Evolutionary conservation across 2,113 vertebrate genomes (phyloP).

Genomic region (Tinamus guttatus): DNA sequence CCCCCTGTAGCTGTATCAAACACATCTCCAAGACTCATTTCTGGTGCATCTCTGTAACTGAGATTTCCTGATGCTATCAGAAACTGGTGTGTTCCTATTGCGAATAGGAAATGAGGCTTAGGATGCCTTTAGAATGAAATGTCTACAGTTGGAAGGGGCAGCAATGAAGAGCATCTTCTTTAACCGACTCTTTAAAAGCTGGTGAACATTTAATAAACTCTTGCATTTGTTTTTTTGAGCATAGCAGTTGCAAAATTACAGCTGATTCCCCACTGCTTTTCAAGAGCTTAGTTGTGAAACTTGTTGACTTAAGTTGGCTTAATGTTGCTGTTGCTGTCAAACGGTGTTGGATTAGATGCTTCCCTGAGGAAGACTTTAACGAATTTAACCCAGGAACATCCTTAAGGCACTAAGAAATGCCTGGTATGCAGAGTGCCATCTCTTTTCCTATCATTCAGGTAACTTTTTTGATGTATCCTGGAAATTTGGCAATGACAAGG

Average conservation of each 20-base stretch:
- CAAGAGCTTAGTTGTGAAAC: background rate
- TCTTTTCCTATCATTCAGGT: background rate
- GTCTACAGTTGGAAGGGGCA: background rate
- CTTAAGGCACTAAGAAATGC: background rate
- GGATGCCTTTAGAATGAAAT: background rate
- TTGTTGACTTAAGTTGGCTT: background rate
- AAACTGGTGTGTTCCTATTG: background rate
- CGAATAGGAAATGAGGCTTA: background rate
- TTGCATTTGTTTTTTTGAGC: slow-evolving; percentile 2
- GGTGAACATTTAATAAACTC: background rate
- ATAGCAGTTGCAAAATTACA: background rate
- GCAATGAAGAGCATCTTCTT: background rate
- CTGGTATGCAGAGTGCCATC: background rate
- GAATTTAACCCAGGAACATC: background rate
- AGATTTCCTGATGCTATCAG: background rate
- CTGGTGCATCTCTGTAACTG: background rate
- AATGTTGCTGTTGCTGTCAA: background rate
- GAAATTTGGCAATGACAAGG: background rate
- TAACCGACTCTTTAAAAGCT: background rate
- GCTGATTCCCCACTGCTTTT: background rate
- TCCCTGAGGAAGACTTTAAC: background rate
- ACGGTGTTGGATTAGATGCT: background rate
- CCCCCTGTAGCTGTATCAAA: background rate
- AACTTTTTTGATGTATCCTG: background rate
- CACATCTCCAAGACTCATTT: background rate